phyloP scores from a whole-genome alignment of 2,888 invertebrate genomes.

The Drosophila ustulata region DNA sequence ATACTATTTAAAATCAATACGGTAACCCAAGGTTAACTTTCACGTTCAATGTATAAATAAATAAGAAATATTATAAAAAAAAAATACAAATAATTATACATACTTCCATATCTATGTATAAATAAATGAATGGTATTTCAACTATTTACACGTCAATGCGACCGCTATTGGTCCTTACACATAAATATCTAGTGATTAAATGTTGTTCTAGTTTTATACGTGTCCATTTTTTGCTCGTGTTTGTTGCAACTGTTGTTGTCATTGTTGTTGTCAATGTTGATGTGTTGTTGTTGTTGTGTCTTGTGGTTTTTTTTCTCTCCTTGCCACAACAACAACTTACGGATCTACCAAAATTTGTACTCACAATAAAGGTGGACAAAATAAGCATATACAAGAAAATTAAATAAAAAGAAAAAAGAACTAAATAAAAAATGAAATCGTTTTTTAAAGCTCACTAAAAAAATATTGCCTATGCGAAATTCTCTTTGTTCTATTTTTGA shows the following conservation, averaged over 20 bases:
- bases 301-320: conserved; percentile 31
- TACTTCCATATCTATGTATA: conserved; percentile 10
- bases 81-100: conserved; percentile 11
- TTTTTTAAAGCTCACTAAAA: conserved; percentile 2
- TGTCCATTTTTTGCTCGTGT: conserved; percentile 70
- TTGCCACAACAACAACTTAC: conserved; percentile 43
- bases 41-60: conserved; percentile 49
- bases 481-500: conserved; percentile 75
- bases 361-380: conserved; percentile 35
- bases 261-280: conserved; percentile 42
- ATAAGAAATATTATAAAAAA: conserved; percentile 2
- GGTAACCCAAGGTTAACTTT: conserved; percentile 82
- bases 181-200: conserved; percentile 38
- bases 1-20: conserved; percentile 51
- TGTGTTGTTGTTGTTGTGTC: conserved; percentile 36
- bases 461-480: conserved; percentile 34
- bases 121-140: conserved; percentile 51
- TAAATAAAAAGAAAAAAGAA: conserved; percentile 11
- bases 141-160: conserved; percentile 70
- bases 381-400: conserved; percentile 1
- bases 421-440: not conserved
- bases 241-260: conserved; percentile 71
- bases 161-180: conserved; percentile 60
- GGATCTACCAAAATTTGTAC: conserved; percentile 25
- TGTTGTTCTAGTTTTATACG: conserved; percentile 63